Evolutionary conservation across 2,113 vertebrate genomes (phyloP), one percentile per base, ranked within the genome.

Genomic region (Siniperca chuatsi): DNA sequence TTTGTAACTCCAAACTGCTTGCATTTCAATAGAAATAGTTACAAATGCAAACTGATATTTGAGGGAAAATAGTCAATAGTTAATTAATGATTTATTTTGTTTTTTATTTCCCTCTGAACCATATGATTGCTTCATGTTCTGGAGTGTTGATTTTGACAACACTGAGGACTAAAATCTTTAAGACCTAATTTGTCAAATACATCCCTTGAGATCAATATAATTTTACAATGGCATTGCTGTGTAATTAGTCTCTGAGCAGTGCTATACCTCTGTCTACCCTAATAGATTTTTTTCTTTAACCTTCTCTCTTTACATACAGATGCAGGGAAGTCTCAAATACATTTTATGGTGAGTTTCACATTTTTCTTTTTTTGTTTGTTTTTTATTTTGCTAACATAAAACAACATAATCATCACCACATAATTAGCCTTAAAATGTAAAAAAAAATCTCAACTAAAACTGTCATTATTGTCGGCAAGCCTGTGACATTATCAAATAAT

Each of bases 231-330:
- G 23, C 66, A 67, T 74, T 91, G 78, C 88, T 92, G 85, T 84
- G 50, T 90, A 90, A 93, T 89, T 92, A 87, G 75, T 88, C 86
- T 92, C 87, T 79, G 68, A 87, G 58, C 85, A 74, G 74, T 87
- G 71, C 78, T 93, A 88, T 91, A 87, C 29, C 78, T 76, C 78
- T 78, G 23, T 71, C 77, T 71, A 50, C 69, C 29, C 72, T 87
- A 86, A 93, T 83, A 80, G 66, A 86, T 88, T 87, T 83, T 37
- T 82, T 23, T 76, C 55, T 68, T 61, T 71, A 66, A 84, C 55
- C 11, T 60, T 65, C 40, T 73, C 42, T 42, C 33, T 79, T 68
- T 15, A 78, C 35, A 72, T 7, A 73, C 23, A 65, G 44, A 46
- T 60, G n/a, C 60, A 55, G n/a, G 3, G 0, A 74, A 40, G 54